phyloP scores from a whole-genome alignment of 2,888 invertebrate species.

The Maniola hyperantus region DNA sequence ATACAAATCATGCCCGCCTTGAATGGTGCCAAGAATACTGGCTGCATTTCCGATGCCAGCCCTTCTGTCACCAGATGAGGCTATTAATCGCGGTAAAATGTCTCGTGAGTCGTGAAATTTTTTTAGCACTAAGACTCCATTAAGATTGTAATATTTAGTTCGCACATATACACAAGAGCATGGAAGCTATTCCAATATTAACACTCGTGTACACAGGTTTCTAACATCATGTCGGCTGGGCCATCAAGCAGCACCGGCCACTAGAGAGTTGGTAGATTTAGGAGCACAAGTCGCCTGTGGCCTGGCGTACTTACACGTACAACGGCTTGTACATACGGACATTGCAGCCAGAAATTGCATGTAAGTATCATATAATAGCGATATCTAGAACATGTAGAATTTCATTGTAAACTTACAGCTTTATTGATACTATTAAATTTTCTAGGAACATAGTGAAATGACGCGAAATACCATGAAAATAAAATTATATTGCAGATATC shows the following conservation, averaged over 20 bases:
- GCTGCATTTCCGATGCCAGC: too few species aligned
- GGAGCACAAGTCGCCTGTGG: slow-evolving; percentile 94
- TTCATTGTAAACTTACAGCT: too few species aligned
- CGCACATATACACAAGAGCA: too few species aligned
- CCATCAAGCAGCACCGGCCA: slow-evolving; percentile 79
- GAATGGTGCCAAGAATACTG: too few species aligned
- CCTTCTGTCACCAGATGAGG: too few species aligned
- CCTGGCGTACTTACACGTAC: slow-evolving; percentile 93
- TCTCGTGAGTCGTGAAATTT: too few species aligned
- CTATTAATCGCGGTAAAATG: too few species aligned
- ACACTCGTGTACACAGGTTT: slow-evolving; percentile 55
- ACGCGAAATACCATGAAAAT: background rate
- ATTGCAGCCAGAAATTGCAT: slow-evolving; percentile 95
- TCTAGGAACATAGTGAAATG: background rate
- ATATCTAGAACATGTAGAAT: background rate
- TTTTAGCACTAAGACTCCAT: too few species aligned
- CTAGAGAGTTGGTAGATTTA: slow-evolving; percentile 92
- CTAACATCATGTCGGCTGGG: slow-evolving; percentile 77
- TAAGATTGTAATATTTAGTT: too few species aligned
- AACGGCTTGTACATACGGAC: slow-evolving; percentile 94
- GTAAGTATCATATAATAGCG: slow-evolving; percentile 81
- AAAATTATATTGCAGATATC: background rate
- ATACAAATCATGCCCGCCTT: too few species aligned
- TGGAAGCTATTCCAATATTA: background rate
- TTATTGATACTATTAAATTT: background rate